Conservation (phyloP, 2,888 invertebrate genomes). For the Lepeophtheirus nordmannii region DNA sequence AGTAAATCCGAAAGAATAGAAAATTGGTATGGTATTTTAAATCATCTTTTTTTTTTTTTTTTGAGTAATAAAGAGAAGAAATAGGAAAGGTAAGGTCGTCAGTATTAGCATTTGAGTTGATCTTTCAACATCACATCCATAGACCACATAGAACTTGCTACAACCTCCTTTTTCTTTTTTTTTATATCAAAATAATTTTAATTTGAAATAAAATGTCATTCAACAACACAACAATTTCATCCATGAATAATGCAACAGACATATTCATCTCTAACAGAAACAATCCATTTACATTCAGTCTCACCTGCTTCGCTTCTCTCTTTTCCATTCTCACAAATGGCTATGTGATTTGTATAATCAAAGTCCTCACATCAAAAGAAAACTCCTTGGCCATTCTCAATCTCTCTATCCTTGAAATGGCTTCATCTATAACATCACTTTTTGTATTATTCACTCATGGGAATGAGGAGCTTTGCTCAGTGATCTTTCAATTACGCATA, state of each 20-base stretch:
- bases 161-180: too few species aligned
- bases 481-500: background rate
- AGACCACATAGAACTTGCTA: too few species aligned
- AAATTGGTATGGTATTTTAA: too few species aligned
- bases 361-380: background rate
- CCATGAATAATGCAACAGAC: too few species aligned
- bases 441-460: background rate
- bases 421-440: background rate
- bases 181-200: too few species aligned
- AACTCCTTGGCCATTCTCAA: background rate
- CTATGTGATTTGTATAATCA: background rate
- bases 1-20: background rate
- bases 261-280: background rate
- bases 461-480: background rate
- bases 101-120: background rate
- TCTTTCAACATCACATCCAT: too few species aligned
- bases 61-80: background rate
- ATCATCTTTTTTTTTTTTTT: background rate
- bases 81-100: background rate
- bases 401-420: background rate
- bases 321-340: background rate
- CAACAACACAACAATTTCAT: too few species aligned
- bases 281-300: background rate
- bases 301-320: background rate
- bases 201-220: too few species aligned